Evolutionary conservation across 2,797 vertebrate species (phyloP).

Genomic region (Coregonus sp.): DNA sequence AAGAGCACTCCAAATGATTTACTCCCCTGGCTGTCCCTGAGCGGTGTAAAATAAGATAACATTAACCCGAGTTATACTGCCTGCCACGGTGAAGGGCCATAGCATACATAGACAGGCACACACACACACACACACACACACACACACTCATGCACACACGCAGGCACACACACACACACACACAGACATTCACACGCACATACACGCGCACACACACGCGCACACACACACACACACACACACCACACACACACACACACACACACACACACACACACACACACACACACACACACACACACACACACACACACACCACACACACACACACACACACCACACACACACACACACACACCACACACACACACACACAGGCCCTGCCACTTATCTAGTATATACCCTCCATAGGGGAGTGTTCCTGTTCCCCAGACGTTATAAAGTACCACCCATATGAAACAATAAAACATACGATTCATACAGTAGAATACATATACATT

Average conservation of each 20-base stretch:
- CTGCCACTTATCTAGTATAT: constrained; percentile 50
- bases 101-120: constrained; percentile 22
- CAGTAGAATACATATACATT: constrained; percentile 43
- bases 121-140: neutral
- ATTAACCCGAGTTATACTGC: constrained; percentile 70
- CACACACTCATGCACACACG: neutral
- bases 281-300: no score
- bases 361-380: constrained; percentile 17
- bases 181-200: constrained; percentile 5
- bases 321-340: constrained; percentile 12
- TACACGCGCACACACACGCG: neutral
- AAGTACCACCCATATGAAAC: constrained; percentile 52
- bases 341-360: neutral
- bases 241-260: neutral
- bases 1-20: constrained; percentile 67
- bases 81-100: constrained; percentile 63
- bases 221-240: neutral
- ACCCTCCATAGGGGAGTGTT: constrained; percentile 56
- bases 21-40: constrained; percentile 58
- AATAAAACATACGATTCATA: constrained; percentile 58
- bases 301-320: constrained; percentile 15
- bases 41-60: constrained; percentile 70
- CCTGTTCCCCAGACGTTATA: constrained; percentile 49
- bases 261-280: neutral
- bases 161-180: neutral